Conservation (phyloP, 2,113 vertebrate species). For the Oceanites oceanicus region DNA sequence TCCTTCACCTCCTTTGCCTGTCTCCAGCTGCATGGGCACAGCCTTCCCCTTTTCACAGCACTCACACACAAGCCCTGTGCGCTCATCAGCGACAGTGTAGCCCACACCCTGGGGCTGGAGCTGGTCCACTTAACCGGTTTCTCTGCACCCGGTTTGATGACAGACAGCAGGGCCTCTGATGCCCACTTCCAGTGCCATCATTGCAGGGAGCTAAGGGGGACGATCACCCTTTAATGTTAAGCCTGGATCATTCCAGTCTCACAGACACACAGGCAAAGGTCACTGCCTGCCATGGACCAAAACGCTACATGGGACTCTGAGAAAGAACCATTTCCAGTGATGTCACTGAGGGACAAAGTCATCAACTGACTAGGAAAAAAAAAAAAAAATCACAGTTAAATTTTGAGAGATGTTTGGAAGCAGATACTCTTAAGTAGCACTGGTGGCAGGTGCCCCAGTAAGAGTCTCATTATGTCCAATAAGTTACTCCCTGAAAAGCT, state of each 20-base stretch:
- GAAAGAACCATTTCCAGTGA: background rate
- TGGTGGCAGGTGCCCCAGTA: background rate
- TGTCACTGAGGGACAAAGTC: background rate
- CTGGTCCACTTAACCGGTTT: background rate
- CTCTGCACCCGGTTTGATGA: background rate
- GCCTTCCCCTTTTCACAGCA: background rate
- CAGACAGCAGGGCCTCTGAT: background rate
- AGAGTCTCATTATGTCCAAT: constrained; percentile 10
- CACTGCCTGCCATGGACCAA: background rate
- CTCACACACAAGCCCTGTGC: background rate
- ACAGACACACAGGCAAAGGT: background rate
- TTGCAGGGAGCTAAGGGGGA: background rate
- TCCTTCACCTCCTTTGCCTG: background rate
- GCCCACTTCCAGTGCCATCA: background rate
- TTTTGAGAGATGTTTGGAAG: constrained; percentile 17
- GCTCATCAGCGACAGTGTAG: accelerated
- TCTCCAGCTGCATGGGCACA: background rate
- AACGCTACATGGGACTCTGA: background rate
- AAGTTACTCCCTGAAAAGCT: constrained; percentile 39
- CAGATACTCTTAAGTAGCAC: background rate
- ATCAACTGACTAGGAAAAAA: too few species aligned
- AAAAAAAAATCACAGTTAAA: background rate
- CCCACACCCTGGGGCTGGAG: accelerated
- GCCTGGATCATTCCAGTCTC: background rate
- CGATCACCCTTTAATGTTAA: background rate